phyloP scores from a whole-genome alignment of 2,888 invertebrate genomes.

The Caenorhabditis sp. region DNA sequence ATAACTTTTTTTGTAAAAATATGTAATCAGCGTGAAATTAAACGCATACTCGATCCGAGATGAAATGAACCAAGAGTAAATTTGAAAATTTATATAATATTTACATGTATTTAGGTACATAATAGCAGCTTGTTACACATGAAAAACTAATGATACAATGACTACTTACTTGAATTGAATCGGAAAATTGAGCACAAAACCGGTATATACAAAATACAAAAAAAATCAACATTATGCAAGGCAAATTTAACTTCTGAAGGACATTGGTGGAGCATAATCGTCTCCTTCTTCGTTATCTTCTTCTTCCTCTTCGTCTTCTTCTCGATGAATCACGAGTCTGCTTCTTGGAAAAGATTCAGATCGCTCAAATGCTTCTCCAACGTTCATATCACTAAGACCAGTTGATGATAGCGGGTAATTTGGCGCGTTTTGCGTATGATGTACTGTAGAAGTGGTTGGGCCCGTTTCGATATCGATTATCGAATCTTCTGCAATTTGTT shows the following conservation, averaged over 20 bases:
- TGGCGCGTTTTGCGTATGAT: not conserved
- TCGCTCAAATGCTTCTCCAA: not conserved
- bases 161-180: not conserved
- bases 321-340: not conserved
- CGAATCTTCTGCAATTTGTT: not conserved
- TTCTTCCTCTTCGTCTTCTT: conserved; percentile 13
- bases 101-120: conserved; percentile 4
- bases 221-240: conserved; percentile 9
- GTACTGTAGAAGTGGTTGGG: not conserved
- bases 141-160: conserved; percentile 10
- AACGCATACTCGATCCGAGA: too few species aligned
- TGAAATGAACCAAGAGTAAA: not conserved
- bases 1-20: not conserved
- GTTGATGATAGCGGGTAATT: not conserved
- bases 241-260: conserved; percentile 15
- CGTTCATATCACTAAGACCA: not conserved
- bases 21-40: too few species aligned
- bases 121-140: conserved; percentile 21
- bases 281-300: conserved; percentile 26
- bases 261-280: conserved; percentile 24
- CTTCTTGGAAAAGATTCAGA: not conserved
- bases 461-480: not conserved
- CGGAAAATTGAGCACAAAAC: not conserved
- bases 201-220: conserved; percentile 5
- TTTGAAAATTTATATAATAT: not conserved